Conservation (phyloP, 2,113 vertebrate genomes). For the Dascyllus trimaculatus region DNA sequence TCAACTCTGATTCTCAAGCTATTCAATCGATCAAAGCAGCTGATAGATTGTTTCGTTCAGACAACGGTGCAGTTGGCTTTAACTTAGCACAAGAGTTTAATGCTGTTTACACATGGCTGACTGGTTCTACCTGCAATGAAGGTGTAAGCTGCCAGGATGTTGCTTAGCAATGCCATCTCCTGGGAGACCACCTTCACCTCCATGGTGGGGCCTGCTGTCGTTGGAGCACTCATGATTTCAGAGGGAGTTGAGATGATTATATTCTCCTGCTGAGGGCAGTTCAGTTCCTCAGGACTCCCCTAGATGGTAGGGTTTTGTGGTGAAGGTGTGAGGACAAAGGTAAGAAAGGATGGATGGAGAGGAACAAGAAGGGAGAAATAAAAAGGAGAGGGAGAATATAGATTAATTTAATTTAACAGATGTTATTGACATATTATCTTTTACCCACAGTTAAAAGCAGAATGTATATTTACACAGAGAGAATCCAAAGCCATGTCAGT, state of each 20-base stretch:
- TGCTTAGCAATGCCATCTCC: constrained; percentile 94
- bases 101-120: background rate
- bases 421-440: background rate
- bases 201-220: constrained; percentile 71
- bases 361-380: background rate
- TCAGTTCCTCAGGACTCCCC: constrained; percentile 10
- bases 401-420: too few relatives aligned
- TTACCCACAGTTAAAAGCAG: background rate
- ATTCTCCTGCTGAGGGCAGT: constrained; percentile 26
- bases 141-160: constrained; percentile 91
- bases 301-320: background rate
- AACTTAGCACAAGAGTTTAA: background rate
- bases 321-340: background rate
- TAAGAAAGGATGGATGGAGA: background rate
- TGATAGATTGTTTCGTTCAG: too few relatives aligned
- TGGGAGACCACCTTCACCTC: constrained; percentile 83
- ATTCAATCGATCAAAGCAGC: too few relatives aligned
- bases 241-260: constrained; percentile 14
- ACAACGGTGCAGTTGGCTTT: background rate
- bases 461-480: too few relatives aligned
- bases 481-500: background rate
- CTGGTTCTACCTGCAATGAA: constrained; percentile 89
- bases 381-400: background rate
- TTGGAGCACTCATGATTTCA: constrained; percentile 78
- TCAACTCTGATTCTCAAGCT: too few relatives aligned